Evolutionary conservation across 1,140 invertebrate genomes (phyloP).

Genomic region (Diploscapter pachys): DNA sequence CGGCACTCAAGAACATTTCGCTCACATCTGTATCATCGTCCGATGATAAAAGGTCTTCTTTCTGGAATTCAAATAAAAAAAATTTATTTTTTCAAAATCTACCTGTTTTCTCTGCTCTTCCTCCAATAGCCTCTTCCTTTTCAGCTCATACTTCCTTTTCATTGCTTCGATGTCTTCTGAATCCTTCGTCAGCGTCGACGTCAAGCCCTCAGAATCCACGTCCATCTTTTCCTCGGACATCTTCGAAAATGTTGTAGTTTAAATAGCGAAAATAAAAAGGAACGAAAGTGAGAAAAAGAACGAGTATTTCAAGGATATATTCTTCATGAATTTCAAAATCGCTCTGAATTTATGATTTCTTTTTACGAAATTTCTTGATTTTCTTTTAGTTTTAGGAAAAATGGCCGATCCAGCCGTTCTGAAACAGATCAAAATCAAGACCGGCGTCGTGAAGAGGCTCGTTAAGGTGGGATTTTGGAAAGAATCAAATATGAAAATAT

Average conservation of each 20-base stretch:
- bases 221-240: too few relatives aligned
- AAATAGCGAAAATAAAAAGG: too few relatives aligned
- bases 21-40: conserved; percentile 31
- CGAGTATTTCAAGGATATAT: too few relatives aligned
- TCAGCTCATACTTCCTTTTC: conserved; percentile 21
- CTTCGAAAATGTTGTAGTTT: too few relatives aligned
- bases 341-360: too few relatives aligned
- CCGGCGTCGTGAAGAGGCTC: conserved; percentile 8
- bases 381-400: not conserved
- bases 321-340: too few relatives aligned
- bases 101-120: not conserved
- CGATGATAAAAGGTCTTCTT: conserved; percentile 36
- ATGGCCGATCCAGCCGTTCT: conserved; percentile 13
- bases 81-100: conserved; percentile 20
- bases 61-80: conserved; percentile 21
- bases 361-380: too few relatives aligned
- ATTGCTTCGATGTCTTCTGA: conserved; percentile 17
- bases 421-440: conserved; percentile 13
- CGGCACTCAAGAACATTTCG: conserved; percentile 31
- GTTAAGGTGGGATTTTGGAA: not conserved
- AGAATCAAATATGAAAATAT: not conserved
- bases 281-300: too few relatives aligned
- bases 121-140: not conserved
- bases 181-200: too few relatives aligned
- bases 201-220: too few relatives aligned